Base-by-base conservation (phyloP, 2,888 invertebrate species). In the Lordiphosa andalusiaca region DNA sequence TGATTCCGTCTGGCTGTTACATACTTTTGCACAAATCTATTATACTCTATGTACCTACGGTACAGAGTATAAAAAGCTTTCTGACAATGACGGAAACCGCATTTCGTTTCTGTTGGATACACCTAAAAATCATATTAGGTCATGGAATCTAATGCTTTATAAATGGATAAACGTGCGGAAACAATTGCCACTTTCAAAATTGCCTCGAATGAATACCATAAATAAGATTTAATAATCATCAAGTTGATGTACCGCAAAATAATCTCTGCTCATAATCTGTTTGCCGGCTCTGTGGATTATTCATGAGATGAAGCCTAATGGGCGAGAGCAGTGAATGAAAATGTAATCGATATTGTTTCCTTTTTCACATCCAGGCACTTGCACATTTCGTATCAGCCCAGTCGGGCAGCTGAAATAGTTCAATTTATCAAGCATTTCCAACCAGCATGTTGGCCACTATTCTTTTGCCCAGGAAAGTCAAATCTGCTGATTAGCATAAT, bases 401-500 rank as follows among this genome's bases (percentile, higher is more conserved):
- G 25, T 1, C 12, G 19, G 47, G 12, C 37, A 37, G 25, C 7
- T 23, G 38, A 46, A 57, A 62, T 42, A 48, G 67, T 70, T 68
- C 65, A 60, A 67, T 80, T 73, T 30, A 10, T 10, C 30, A 30
- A 30, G 67, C 37, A 56, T 47, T 57, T 46, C 40, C 30, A 23
- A 44, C 60, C 48, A 48, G 50, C 36, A 36, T 46, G 48, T 52
- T 53, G 47, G 30, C 30, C 30, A 30, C 30, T 33, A 21, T 36
- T 7, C 56, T 33, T 44, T 10, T 10, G 10, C 49, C 37, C 6
- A 33, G n/a, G 9, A 37, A 35, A 36, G 50, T 50, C 49, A 47
- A 35, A 46, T 44, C 49, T 39, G 38, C 69, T 84, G 84, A 78
- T 78, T 78, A 84, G 69, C 77, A 78, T 78, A 78, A 84, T 69